Conservation (phyloP, 2,888 invertebrate genomes). For the Hydroisotoma schaefferi region DNA sequence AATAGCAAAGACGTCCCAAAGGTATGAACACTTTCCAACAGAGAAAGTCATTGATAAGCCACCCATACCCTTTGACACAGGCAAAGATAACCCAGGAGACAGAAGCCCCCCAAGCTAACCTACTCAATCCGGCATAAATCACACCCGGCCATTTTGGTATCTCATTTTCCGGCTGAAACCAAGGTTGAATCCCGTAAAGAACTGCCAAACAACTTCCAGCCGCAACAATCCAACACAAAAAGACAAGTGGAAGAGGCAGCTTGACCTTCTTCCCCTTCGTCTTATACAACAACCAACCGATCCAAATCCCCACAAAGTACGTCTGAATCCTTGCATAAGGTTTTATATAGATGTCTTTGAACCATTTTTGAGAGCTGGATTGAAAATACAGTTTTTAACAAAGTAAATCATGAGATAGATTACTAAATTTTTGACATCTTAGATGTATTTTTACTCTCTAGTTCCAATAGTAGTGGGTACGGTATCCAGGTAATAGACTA, state of each 20-base stretch:
- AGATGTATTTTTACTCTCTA: conserved; percentile 23
- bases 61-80: conserved; percentile 48
- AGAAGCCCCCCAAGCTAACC: conserved; percentile 45
- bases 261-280: conserved; percentile 29
- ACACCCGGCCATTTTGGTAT: conserved; percentile 26
- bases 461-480: conserved; percentile 27
- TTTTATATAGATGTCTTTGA: conserved; percentile 41
- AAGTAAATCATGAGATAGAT: background rate
- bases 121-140: conserved; percentile 37
- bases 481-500: conserved; percentile 19
- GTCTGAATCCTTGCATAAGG: conserved; percentile 47
- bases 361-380: conserved; percentile 19
- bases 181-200: conserved; percentile 34
- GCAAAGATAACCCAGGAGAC: conserved; percentile 49
- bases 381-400: background rate
- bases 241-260: conserved; percentile 11
- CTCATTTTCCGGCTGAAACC: conserved; percentile 32
- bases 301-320: conserved; percentile 48
- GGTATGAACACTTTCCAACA: conserved; percentile 46
- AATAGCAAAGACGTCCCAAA: conserved; percentile 40
- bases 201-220: conserved; percentile 28
- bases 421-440: background rate
- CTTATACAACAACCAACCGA: conserved; percentile 45
- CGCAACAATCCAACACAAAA: conserved; percentile 30
- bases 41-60: conserved; percentile 42